Percentiles rank a stretch among this genome's conserved stretches.
These are phyloP conservation scores for Morphnarchus princeps DNA, from an alignment of 2,113 vertebrate species.

Conservation along the genomic window DNA sequence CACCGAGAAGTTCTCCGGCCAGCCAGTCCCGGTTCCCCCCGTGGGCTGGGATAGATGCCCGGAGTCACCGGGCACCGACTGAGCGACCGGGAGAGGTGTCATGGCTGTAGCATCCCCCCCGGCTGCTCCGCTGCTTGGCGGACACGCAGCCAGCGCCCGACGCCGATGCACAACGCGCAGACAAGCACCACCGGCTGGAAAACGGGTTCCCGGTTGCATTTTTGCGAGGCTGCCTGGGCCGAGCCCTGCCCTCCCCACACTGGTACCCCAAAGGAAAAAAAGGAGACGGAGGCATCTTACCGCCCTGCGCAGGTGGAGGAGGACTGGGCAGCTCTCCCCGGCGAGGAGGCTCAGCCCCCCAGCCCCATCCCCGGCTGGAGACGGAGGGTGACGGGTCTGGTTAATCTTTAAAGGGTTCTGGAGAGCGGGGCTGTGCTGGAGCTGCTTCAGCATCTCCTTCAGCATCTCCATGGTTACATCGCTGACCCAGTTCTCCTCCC, in stretches of 20 bases:
- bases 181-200: not conserved
- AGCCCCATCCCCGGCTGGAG: not conserved
- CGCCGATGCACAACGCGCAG: not conserved
- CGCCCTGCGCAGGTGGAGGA: not conserved
- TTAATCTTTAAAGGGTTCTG: slow-evolving; percentile 58
- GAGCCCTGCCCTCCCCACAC: not conserved
- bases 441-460: slow-evolving; percentile 52
- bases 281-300: slow-evolving; percentile 10
- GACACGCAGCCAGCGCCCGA: not conserved
- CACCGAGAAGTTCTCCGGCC: not conserved
- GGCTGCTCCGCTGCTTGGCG: not conserved
- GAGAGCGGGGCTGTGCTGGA: slow-evolving; percentile 57
- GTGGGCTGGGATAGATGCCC: not conserved
- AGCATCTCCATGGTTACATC: slow-evolving; percentile 79
- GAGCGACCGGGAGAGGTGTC: not conserved
- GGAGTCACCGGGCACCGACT: not conserved
- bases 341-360: not conserved
- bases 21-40: not conserved
- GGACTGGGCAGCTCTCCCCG: not conserved
- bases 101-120: not conserved
- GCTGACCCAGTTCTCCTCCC: slow-evolving; percentile 81
- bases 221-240: not conserved
- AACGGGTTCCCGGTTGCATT: not conserved
- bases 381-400: not conserved
- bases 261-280: not conserved